Evolutionary conservation across 2,113 vertebrate genomes (phyloP).

Genomic region (Nesoenas mayeri): DNA sequence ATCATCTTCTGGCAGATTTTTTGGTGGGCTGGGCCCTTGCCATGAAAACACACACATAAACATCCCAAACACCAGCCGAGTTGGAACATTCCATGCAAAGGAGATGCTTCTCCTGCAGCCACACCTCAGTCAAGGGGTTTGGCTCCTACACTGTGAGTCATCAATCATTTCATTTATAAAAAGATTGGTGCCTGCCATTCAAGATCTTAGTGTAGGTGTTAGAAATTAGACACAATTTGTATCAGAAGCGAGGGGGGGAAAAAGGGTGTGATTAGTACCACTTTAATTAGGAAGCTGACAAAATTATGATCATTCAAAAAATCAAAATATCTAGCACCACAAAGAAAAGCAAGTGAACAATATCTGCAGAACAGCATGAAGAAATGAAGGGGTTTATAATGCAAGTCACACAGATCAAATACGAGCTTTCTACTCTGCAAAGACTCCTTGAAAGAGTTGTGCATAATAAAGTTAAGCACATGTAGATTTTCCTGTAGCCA

Average conservation of each 20-base stretch:
- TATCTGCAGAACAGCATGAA: neutral
- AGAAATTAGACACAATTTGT: conserved; percentile 26
- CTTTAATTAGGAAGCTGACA: neutral
- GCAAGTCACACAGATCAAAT: neutral
- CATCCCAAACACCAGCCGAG: neutral
- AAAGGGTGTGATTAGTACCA: neutral
- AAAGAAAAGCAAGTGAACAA: neutral
- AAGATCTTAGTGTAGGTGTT: neutral
- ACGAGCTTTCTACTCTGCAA: neutral
- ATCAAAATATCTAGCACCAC: neutral
- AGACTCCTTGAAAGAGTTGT: neutral
- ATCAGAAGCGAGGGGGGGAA: neutral
- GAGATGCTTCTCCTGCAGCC: neutral
- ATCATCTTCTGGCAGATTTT: conserved; percentile 13
- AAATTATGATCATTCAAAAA: neutral
- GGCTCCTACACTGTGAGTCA: neutral
- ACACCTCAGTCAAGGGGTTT: conserved; percentile 32
- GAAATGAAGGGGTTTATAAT: neutral
- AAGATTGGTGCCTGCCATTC: neutral
- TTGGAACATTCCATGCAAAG: conserved; percentile 42
- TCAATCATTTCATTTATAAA: neutral
- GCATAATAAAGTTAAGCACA: neutral
- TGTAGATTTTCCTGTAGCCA: neutral
- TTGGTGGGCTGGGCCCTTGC: neutral
- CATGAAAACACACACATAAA: conserved; percentile 13